A percentile compares a stretch with the other conserved stretches of the same genome.
These are phyloP conservation scores for Ceratothoa steindachneri DNA, from an alignment of 2,888 invertebrate species.

Conservation along the genomic window DNA sequence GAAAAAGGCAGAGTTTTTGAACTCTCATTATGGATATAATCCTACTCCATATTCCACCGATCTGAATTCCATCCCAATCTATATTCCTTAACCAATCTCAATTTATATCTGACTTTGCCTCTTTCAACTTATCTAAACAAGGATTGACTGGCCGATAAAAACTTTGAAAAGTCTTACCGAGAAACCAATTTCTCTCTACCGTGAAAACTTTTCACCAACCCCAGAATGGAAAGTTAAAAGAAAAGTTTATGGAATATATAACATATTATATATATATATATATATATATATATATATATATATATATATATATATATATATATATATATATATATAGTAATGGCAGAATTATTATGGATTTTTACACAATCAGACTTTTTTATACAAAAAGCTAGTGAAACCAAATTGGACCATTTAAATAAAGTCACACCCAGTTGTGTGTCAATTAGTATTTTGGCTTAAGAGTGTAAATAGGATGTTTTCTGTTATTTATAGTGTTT, in stretches of 20 bases:
- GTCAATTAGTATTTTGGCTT: too few relatives aligned
- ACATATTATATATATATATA: constrained; percentile 25
- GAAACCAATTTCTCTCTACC: not conserved
- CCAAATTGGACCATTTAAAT: too few relatives aligned
- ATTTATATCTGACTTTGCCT: constrained; percentile 11
- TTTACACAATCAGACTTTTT: too few relatives aligned
- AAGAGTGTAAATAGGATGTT: too few relatives aligned
- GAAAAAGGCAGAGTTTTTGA: not conserved
- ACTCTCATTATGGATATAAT: constrained; percentile 10
- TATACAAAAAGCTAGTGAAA: too few relatives aligned
- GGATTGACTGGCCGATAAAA: constrained; percentile 11
- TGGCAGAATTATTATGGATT: too few relatives aligned
- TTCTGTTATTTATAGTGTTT: too few relatives aligned
- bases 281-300: constrained; percentile 21
- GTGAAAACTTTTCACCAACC: not conserved
- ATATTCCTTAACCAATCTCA: constrained; percentile 2
- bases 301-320: constrained; percentile 18
- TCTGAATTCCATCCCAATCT: constrained; percentile 10
- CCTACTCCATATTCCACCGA: constrained; percentile 2
- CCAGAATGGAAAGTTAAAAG: not conserved
- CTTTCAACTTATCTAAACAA: constrained; percentile 15
- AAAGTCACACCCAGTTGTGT: too few relatives aligned
- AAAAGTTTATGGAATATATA: not conserved
- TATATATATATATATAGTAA: constrained; percentile 21
- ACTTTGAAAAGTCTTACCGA: constrained; percentile 1